Base-by-base conservation (phyloP, 2,888 invertebrate species). In the Neoscelio sp. region DNA sequence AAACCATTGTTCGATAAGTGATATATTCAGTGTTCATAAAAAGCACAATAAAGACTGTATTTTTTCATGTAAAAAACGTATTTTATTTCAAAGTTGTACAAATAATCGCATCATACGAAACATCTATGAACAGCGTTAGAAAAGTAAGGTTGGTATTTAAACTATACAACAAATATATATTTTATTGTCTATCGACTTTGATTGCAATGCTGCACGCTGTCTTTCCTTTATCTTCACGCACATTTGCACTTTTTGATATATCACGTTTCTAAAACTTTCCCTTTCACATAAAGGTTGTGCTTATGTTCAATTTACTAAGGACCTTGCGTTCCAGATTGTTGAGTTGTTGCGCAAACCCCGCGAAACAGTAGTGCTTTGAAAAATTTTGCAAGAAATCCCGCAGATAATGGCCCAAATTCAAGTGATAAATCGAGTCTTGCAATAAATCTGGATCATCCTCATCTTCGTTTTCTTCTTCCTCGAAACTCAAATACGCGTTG, bases 351-450 rank as follows among this genome's bases (percentile, higher is more conserved):
- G 91, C 91, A 85, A 94, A 95, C 81, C 91, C 92, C 2, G 90
- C 90, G 82, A 94, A 95, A 82, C 92, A 93, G 70, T 93, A 93
- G 86, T 93, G 93, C 40, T 91, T 92, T 3, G 93, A 93, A 65
- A 95, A 93, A 20, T 93, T 93, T 73, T 92, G 91, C 4, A 95
- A 84, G 84, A 94, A 95, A 82, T 94, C 93, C 1, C 92, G 92
- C 42, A 95, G 88, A 87, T 94, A 94, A 33, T 92, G 92, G 85
- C 93, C 92, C 78, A 95, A 91, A 83, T 94, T 93, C 17, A 94
- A 88, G 75, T 93, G 92, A 83, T 93, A 93, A 10, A 94, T 90
- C 0, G 94, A 93, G 88, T 95, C 94, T 80, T 92, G 92, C 44
- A 92, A 85, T 6, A 93, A 90, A 82, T 94, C 94, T 20, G 93